Percentiles rank a stretch among this genome's conserved stretches.
Evolutionary conservation across 2,797 vertebrate genomes (phyloP).

Genomic region (Pseudomugil tenellus): DNA sequence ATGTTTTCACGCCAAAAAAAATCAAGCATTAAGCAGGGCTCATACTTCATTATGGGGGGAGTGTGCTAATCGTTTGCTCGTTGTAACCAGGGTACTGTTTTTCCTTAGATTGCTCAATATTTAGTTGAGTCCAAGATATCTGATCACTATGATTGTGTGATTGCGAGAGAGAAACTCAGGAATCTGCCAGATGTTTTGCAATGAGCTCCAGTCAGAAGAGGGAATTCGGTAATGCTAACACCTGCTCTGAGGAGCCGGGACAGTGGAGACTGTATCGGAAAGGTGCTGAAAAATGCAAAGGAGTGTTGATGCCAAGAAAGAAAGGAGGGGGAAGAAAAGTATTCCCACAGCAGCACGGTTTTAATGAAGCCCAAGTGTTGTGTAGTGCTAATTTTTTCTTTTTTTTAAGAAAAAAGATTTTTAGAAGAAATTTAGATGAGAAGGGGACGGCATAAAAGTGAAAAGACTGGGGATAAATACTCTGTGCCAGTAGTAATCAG

Average conservation of each 20-base stretch:
- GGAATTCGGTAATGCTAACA: slow-evolving; percentile 37
- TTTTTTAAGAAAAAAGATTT: neutral
- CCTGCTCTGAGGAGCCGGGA: slow-evolving; percentile 15
- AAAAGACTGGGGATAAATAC: neutral
- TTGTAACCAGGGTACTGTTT: slow-evolving; percentile 22
- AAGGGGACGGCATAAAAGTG: neutral
- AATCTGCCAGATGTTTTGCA: slow-evolving; percentile 54
- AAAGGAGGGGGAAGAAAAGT: neutral
- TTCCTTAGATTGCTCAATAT: slow-evolving; percentile 59
- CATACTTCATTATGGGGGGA: slow-evolving; percentile 22
- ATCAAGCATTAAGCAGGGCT: slow-evolving; percentile 13
- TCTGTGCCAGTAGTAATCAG: slow-evolving; percentile 1
- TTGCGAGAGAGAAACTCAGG: slow-evolving; percentile 41
- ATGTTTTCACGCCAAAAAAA: neutral
- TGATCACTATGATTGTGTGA: slow-evolving; percentile 43
- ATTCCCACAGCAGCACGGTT: neutral
- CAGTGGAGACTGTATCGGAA: neutral
- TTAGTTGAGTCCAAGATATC: slow-evolving; percentile 34
- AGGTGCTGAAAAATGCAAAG: slow-evolving; percentile 21
- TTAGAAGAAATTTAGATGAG: slow-evolving; percentile 1
- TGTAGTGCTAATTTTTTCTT: neutral
- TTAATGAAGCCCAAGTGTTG: slow-evolving; percentile 16
- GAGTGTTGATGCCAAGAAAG: neutral
- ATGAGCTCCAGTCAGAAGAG: slow-evolving; percentile 15
- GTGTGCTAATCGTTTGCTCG: slow-evolving; percentile 11